Evolutionary conservation across 2,888 invertebrate species (phyloP), one percentile per base, ranked within the genome.

Genomic region (Protodeltote pygarga): DNA sequence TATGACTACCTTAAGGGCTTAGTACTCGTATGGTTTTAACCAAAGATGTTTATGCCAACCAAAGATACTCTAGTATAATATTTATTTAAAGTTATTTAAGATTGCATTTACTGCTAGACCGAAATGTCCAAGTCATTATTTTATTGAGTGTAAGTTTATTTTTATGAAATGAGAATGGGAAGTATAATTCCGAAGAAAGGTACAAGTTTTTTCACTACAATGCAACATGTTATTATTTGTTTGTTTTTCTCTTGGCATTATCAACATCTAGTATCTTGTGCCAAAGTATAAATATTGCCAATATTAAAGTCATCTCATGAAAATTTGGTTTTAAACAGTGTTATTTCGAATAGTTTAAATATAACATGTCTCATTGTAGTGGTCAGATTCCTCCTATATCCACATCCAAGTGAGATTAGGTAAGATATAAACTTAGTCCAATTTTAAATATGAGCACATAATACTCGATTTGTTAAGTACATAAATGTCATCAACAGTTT

Each of bases 321-420:
- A n/a, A n/a, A n/a, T n/a, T n/a, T n/a, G n/a, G n/a, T n/a, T n/a
- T n/a, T n/a, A n/a, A n/a, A n/a, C 15, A 14, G 8, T 14, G 8
- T 15, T 24, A 6, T 11, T n/a, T 25, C 1, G n/a, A 16, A n/a
- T 13, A n/a, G 14, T 4, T 6, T 23, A 24, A 1, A 2, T n/a
- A 1, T 10, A 27, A 19, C 27, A n/a, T 48, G 28, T 35, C 28
- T 10, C 27, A 14, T 37, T 33, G 39, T 11, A 25, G 23, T 17
- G 21, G 14, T 39, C 15, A 50, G 10, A 16, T 29, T 25, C 46
- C 25, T 60, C 57, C 64, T 68, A 59, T 46, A 58, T 68, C 59
- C 68, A 59, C 68, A 66, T 54, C 46, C 35, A 44, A 58, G 47
- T 41, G 34, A 59, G 47, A 48, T 17, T 48, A 59, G 37, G 33